Evolutionary conservation across 35 echinoderm and acorn worm genomes (phyloP).

Genomic region (Heliocidaris tuberculata): DNA sequence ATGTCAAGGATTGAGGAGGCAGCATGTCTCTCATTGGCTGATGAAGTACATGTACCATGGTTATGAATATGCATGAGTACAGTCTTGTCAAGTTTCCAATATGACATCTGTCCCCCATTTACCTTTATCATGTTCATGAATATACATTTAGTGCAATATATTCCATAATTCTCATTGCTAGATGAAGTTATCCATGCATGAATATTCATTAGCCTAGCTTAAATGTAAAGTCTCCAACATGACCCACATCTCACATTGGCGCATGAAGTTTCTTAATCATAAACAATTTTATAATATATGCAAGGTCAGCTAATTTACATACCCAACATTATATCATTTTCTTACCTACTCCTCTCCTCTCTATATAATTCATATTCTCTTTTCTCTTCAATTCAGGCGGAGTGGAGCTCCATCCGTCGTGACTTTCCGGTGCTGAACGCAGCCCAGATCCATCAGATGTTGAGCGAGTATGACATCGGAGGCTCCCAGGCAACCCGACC

Average conservation of each 20-base stretch:
- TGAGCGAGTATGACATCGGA: slow-evolving; percentile 91
- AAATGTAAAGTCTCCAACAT: too few species aligned
- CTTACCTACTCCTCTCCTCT: too few species aligned
- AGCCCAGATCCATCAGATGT: slow-evolving; percentile 85
- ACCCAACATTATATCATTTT: too few species aligned
- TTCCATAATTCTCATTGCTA: too few species aligned
- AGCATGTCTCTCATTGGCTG: neutral
- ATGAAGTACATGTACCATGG: too few species aligned
- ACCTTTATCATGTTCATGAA: too few species aligned
- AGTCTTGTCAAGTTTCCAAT: too few species aligned
- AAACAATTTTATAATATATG: neutral
- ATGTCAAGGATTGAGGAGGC: neutral
- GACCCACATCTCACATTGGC: neutral
- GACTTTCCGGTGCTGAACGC: slow-evolving; percentile 78
- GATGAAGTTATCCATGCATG: neutral
- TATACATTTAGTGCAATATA: too few species aligned
- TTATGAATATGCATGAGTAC: too few species aligned
- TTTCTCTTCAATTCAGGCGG: slow-evolving; percentile 49
- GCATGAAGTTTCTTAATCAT: neutral
- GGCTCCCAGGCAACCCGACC: slow-evolving; percentile 58
- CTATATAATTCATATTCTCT: neutral
- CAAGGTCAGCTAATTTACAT: too few species aligned
- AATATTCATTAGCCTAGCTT: neutral
- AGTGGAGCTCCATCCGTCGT: slow-evolving; percentile 71
- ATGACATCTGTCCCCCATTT: too few species aligned